Base-by-base conservation (phyloP, 2,888 invertebrate species). In the Trichogramma evanescens region DNA sequence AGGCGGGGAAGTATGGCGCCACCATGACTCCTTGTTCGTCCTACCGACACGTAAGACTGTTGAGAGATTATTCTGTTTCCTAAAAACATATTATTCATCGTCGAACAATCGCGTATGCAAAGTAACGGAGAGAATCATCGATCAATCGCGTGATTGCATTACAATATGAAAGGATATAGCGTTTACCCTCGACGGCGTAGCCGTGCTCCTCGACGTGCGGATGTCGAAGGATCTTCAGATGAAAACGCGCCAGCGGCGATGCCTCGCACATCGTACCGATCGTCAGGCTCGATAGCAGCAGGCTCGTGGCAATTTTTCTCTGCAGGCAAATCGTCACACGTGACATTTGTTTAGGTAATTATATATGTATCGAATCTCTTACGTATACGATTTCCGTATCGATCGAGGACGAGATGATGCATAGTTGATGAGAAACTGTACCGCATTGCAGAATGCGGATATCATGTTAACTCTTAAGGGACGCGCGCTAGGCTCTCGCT, bases 201-300 rank as follows among this genome's bases (percentile, higher is more conserved):
- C 70, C 71, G 59, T 75, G 75, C 62, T 75, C 75, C 62, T 74
- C 72, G 59, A 70, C 64, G 64, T 75, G 71, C n/a, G 75, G 74
- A 6, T 71, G 73, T 10, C 74, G 74, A n/a, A 74, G 66, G 58
- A 75, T 74, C 67, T 72, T 76, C 57, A 74, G 70, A 60, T 72
- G 74, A 40, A 76, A 71, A 59, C 71, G 74, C 43, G 74, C 68
- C 54, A 76, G 67, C 42, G 76, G 74, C 54, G 72, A 67, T 54
- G 72, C 71, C 58, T 62, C 62, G 26, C 26, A 26, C 41, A 64
- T 66, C 38, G 65, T 62, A 9, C 66, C 66, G 52, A 69, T 63
- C 54, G 65, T 9, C 10, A 26, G 52, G 5, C 50, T 10, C 4
- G 54, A 46, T 43, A 59, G 5, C 42, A 61, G 45, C 55, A 62